A percentile compares a stretch with the other conserved stretches of the same genome.
These are phyloP conservation scores for Platerodrilus igneus DNA, from an alignment of 2,888 invertebrate species.

Conservation along the genomic window DNA sequence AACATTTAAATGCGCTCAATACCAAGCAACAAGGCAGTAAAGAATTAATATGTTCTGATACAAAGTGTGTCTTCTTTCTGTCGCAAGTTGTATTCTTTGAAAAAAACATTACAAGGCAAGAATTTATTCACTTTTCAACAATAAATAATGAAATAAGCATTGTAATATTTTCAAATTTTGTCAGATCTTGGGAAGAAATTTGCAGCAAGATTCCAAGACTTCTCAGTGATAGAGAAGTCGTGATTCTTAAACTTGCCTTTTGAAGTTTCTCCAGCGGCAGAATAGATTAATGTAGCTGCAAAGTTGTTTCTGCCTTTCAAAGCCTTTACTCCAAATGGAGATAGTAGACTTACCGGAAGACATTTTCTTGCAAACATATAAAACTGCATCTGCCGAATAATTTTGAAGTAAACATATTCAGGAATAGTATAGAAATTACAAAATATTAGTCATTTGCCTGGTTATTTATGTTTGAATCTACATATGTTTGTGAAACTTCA, in stretches of 20 bases:
- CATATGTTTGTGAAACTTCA: too few relatives aligned
- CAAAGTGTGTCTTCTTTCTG: slow-evolving; percentile 28
- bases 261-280: too few relatives aligned
- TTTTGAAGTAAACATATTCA: too few relatives aligned
- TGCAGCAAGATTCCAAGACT: slow-evolving; percentile 30
- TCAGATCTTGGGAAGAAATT: slow-evolving; percentile 33
- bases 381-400: slow-evolving; percentile 8
- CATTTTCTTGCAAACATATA: slow-evolving; percentile 7
- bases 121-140: slow-evolving; percentile 31
- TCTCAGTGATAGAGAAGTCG: too few relatives aligned
- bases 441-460: too few relatives aligned
- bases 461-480: too few relatives aligned
- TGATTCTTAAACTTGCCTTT: too few relatives aligned
- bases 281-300: too few relatives aligned
- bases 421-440: too few relatives aligned
- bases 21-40: slow-evolving; percentile 26
- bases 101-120: slow-evolving; percentile 26
- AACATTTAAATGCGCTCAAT: slow-evolving; percentile 24
- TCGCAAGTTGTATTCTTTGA: slow-evolving; percentile 27
- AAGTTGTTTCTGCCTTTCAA: slow-evolving; percentile 27
- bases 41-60: slow-evolving; percentile 30
- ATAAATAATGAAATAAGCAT: slow-evolving; percentile 15
- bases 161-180: slow-evolving; percentile 31
- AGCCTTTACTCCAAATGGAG: slow-evolving; percentile 30
- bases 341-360: slow-evolving; percentile 14